phyloP scores from a whole-genome alignment of 1,140 invertebrate species.

The Nebria ingens region DNA sequence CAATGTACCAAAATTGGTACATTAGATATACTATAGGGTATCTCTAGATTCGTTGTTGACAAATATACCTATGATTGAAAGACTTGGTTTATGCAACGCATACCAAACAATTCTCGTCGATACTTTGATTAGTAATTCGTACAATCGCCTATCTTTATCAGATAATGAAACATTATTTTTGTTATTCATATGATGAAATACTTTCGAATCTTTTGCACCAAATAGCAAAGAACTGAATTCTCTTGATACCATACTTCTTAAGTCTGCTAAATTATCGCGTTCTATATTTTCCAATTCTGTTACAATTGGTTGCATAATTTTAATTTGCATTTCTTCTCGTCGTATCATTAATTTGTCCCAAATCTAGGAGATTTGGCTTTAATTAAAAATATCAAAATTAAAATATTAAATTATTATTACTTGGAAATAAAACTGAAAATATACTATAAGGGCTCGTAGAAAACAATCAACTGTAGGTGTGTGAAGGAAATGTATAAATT shows the following conservation, averaged over 20 bases:
- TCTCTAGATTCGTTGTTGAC: no score
- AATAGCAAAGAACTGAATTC: slow-evolving; percentile 48
- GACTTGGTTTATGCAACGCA: slow-evolving; percentile 42
- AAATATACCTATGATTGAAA: slow-evolving; percentile 43
- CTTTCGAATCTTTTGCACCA: slow-evolving; percentile 37
- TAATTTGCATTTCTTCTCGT: slow-evolving; percentile 41
- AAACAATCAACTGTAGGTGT: slow-evolving; percentile 46
- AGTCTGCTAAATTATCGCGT: slow-evolving; percentile 43
- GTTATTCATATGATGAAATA: slow-evolving; percentile 47
- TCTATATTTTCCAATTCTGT: slow-evolving; percentile 39
- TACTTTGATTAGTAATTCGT: slow-evolving; percentile 45
- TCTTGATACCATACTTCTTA: slow-evolving; percentile 45
- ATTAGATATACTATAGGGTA: no score
- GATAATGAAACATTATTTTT: slow-evolving; percentile 41
- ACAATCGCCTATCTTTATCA: slow-evolving; percentile 47
- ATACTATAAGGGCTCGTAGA: slow-evolving; percentile 47
- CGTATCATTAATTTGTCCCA: slow-evolving; percentile 42
- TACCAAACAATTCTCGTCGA: slow-evolving; percentile 51
- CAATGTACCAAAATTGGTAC: no score
- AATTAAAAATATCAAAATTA: neutral
- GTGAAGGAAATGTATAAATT: slow-evolving; percentile 49
- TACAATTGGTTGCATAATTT: slow-evolving; percentile 46
- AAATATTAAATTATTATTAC: slow-evolving; percentile 24
- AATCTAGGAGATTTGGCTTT: slow-evolving; percentile 29
- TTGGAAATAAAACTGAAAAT: slow-evolving; percentile 49